A percentile compares a stretch with the other conserved stretches of the same genome.
These are phyloP conservation scores for Acrocephalus arundinaceus DNA, from an alignment of 2,113 vertebrate genomes.

Conservation along the genomic window DNA sequence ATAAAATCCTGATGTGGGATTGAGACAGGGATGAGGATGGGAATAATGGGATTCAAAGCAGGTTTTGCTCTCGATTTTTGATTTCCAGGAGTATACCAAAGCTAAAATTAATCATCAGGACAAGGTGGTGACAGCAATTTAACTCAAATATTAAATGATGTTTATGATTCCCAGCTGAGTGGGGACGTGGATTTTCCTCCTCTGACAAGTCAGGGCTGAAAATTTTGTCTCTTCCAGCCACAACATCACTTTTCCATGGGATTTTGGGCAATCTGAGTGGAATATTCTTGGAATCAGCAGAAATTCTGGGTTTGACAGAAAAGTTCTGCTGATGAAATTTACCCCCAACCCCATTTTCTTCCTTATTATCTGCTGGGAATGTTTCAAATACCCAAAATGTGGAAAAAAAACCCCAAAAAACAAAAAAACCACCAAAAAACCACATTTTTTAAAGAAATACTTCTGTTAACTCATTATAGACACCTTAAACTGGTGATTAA, in stretches of 20 bases:
- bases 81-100: neutral
- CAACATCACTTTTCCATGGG: neutral
- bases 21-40: neutral
- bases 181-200: neutral
- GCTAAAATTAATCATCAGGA: neutral
- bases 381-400: neutral
- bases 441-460: neutral
- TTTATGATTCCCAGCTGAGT: conserved; percentile 5
- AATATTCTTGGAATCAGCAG: neutral
- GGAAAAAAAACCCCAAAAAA: neutral
- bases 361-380: neutral
- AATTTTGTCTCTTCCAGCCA: neutral
- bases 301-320: neutral
- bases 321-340: neutral
- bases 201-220: neutral
- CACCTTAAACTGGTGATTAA: neutral
- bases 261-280: neutral
- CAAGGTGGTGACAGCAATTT: conserved; percentile 1
- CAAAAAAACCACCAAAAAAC: too few species aligned
- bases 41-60: neutral
- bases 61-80: neutral
- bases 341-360: neutral
- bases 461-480: neutral
- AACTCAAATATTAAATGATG: neutral
- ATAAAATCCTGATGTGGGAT: too few species aligned